These are phyloP conservation scores for Apamea sordens DNA, from an alignment of 2,888 invertebrate species.

Conservation along the genomic window DNA sequence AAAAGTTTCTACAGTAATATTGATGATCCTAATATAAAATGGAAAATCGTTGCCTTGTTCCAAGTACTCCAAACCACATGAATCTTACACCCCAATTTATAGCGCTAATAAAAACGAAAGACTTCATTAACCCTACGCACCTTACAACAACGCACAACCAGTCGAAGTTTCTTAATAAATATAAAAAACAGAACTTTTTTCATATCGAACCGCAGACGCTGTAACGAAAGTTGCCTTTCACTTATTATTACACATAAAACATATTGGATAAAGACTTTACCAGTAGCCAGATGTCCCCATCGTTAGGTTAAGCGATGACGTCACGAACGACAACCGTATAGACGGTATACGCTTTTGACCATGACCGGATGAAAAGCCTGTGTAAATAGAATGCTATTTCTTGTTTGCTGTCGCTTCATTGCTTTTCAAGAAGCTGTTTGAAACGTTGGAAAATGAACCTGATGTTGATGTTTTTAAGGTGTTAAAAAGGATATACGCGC, in stretches of 20 bases:
- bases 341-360: slow-evolving; percentile 20
- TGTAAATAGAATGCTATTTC: slow-evolving; percentile 52
- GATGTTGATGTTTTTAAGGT: background rate
- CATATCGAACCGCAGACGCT: slow-evolving; percentile 69
- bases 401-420: slow-evolving; percentile 1
- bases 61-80: slow-evolving; percentile 11
- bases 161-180: slow-evolving; percentile 64
- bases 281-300: slow-evolving; percentile 56
- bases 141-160: slow-evolving; percentile 20
- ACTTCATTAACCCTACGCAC: slow-evolving; percentile 37
- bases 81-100: slow-evolving; percentile 28
- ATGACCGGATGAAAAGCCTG: slow-evolving; percentile 38
- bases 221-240: slow-evolving; percentile 70
- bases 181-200: slow-evolving; percentile 75
- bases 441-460: slow-evolving; percentile 12
- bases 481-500: background rate
- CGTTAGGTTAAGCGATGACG: slow-evolving; percentile 39
- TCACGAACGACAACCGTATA: slow-evolving; percentile 23
- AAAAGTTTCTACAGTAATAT: background rate
- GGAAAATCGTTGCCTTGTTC: slow-evolving; percentile 17
- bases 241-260: slow-evolving; percentile 72
- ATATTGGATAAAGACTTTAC: slow-evolving; percentile 63
- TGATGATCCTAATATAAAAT: slow-evolving; percentile 7
- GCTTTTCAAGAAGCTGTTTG: slow-evolving; percentile 21
- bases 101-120: slow-evolving; percentile 43